Conservation (phyloP, 2,888 invertebrate genomes). For the Tubulanus polymorphus region DNA sequence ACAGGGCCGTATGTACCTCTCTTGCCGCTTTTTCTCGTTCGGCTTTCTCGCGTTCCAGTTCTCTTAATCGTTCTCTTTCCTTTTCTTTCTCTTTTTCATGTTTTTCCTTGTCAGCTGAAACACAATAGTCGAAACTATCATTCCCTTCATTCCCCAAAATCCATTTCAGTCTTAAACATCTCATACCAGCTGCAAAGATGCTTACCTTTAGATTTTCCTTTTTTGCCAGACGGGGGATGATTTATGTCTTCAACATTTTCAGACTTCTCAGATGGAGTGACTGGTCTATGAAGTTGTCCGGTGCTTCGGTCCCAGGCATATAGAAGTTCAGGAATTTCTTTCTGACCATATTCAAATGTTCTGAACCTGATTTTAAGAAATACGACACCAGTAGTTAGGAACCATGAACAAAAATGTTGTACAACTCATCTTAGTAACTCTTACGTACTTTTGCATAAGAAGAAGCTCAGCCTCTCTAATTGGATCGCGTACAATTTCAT, state of each 20-base stretch:
- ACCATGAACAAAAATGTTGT: not conserved
- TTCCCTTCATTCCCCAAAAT: conserved; percentile 32
- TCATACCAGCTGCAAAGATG: no score
- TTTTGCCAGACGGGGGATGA: conserved; percentile 43
- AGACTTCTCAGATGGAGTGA: conserved; percentile 43
- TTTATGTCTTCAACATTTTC: conserved; percentile 35
- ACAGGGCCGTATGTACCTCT: no score
- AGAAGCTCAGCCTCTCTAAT: conserved; percentile 43
- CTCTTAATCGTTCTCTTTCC: conserved; percentile 31
- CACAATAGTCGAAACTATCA: not conserved
- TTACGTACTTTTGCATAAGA: conserved; percentile 25
- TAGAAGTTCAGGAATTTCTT: conserved; percentile 46
- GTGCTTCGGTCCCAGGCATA: conserved; percentile 51
- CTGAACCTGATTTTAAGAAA: conserved; percentile 39
- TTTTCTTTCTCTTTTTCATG: conserved; percentile 40
- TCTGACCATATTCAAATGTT: conserved; percentile 46
- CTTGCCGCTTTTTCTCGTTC: conserved; percentile 39
- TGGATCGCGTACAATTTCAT: conserved; percentile 28
- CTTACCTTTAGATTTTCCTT: conserved; percentile 24
- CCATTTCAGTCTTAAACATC: not conserved
- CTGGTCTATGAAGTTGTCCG: conserved; percentile 36
- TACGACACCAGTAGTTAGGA: not conserved
- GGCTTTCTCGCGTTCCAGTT: conserved; percentile 36
- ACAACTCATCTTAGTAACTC: not conserved
- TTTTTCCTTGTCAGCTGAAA: conserved; percentile 26